A percentile compares a stretch with the other conserved stretches of the same genome.
These are phyloP conservation scores for Rhorus exstirpatorius DNA, from an alignment of 2,888 invertebrate species.

Conservation along the genomic window DNA sequence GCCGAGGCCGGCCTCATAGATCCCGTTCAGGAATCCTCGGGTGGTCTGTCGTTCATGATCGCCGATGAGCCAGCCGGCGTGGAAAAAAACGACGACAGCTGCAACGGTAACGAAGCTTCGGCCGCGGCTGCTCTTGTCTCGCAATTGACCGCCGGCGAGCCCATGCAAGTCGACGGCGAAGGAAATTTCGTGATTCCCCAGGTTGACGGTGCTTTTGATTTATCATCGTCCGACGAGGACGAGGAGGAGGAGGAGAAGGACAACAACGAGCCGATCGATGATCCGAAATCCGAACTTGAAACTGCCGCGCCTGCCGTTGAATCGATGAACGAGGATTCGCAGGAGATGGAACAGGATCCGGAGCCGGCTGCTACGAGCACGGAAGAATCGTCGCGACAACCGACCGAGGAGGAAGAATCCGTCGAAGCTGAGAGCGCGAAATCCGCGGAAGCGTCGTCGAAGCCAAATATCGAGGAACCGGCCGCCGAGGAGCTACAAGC, in stretches of 20 bases:
- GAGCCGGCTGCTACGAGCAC: constrained; percentile 47
- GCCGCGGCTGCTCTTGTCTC: constrained; percentile 79
- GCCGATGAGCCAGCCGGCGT: constrained; percentile 80
- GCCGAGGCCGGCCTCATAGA: constrained; percentile 89
- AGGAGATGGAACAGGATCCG: constrained; percentile 76
- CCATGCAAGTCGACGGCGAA: constrained; percentile 84
- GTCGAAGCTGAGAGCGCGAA: constrained; percentile 15
- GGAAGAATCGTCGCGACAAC: not conserved
- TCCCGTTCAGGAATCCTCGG: constrained; percentile 85
- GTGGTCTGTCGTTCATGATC: constrained; percentile 83
- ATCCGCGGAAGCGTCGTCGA: too few species aligned
- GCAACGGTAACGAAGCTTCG: constrained; percentile 83
- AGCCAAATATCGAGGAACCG: too few species aligned
- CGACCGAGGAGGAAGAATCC: constrained; percentile 34
- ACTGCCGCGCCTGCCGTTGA: constrained; percentile 14
- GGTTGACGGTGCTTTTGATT: constrained; percentile 82
- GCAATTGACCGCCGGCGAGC: constrained; percentile 80
- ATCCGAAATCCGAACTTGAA: constrained; percentile 51
- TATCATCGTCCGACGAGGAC: constrained; percentile 80
- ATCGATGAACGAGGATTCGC: constrained; percentile 60
- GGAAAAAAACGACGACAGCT: constrained; percentile 83
- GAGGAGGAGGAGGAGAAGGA: constrained; percentile 78
- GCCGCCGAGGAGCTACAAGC: too few species aligned
- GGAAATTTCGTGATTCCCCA: constrained; percentile 84
- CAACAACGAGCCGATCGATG: constrained; percentile 55